These are phyloP conservation scores for Chlorocebus sabaeus DNA, from an alignment of 2,113 vertebrate species.

Conservation along the genomic window DNA sequence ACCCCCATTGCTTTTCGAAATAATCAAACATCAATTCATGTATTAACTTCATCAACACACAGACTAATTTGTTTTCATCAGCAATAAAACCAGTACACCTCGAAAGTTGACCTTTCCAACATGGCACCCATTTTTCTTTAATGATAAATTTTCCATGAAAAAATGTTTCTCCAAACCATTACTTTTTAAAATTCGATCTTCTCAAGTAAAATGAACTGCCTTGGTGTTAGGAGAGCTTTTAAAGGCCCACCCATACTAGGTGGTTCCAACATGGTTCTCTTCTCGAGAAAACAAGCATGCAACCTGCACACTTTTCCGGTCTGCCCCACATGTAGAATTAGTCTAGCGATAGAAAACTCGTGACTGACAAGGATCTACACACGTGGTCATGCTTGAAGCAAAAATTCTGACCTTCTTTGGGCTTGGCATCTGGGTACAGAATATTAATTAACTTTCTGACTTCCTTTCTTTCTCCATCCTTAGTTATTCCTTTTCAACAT, in stretches of 20 bases:
- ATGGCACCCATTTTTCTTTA: neutral
- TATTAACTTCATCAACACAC: neutral
- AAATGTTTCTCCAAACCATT: neutral
- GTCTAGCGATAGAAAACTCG: neutral
- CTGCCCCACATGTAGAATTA: neutral
- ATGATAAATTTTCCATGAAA: neutral
- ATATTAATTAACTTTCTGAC: neutral
- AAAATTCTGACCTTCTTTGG: neutral
- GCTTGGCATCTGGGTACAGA: neutral
- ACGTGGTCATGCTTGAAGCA: neutral
- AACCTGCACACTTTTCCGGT: neutral
- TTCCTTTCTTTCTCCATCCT: neutral
- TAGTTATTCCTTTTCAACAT: neutral
- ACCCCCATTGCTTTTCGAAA: neutral
- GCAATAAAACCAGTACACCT: neutral
- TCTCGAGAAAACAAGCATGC: neutral
- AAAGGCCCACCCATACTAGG: neutral
- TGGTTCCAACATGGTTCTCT: neutral
- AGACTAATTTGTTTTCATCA: neutral
- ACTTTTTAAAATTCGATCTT: neutral
- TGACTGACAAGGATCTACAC: neutral
- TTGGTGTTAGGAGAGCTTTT: neutral
- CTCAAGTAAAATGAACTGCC: neutral
- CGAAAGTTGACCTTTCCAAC: neutral
- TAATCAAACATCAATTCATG: neutral